Percentiles rank a stretch among this genome's conserved stretches.
These are phyloP conservation scores for Falco peregrinus DNA, from an alignment of 2,797 vertebrate species.

Conservation along the genomic window DNA sequence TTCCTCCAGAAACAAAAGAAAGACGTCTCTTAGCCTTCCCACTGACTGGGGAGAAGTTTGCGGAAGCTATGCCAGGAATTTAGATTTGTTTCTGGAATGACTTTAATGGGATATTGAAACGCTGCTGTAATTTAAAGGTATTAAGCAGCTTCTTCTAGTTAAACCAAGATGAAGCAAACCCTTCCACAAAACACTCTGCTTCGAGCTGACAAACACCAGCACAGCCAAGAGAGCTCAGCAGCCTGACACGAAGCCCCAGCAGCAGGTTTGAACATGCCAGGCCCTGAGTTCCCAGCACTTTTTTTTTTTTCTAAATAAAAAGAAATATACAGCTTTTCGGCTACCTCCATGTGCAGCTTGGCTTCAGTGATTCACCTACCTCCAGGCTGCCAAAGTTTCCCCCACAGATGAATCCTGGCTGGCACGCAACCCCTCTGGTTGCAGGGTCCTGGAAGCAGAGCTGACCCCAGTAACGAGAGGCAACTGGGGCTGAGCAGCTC, in stretches of 20 bases:
- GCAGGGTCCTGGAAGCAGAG: background rate
- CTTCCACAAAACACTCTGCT: background rate
- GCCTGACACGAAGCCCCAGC: accelerated
- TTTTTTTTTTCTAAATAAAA: background rate
- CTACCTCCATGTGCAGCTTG: accelerated
- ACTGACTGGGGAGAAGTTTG: background rate
- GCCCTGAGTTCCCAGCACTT: background rate
- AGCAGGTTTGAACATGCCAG: background rate
- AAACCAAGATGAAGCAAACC: background rate
- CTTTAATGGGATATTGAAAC: constrained; percentile 17
- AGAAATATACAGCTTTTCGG: background rate
- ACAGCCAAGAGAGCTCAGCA: background rate
- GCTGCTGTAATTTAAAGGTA: background rate
- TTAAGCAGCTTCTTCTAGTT: background rate
- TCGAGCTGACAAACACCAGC: background rate
- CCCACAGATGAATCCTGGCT: accelerated
- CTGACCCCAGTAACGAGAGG: background rate
- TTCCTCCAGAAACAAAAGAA: background rate
- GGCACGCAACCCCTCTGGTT: accelerated
- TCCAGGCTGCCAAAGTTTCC: background rate
- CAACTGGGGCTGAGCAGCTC: background rate
- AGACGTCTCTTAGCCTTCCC: background rate
- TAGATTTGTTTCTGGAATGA: constrained; percentile 8
- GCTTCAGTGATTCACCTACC: background rate
- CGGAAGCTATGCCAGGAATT: background rate